Evolutionary conservation across 2,113 vertebrate species (phyloP), one percentile per base, ranked within the genome.

Genomic region (Mesoclemmys tuberculata): DNA sequence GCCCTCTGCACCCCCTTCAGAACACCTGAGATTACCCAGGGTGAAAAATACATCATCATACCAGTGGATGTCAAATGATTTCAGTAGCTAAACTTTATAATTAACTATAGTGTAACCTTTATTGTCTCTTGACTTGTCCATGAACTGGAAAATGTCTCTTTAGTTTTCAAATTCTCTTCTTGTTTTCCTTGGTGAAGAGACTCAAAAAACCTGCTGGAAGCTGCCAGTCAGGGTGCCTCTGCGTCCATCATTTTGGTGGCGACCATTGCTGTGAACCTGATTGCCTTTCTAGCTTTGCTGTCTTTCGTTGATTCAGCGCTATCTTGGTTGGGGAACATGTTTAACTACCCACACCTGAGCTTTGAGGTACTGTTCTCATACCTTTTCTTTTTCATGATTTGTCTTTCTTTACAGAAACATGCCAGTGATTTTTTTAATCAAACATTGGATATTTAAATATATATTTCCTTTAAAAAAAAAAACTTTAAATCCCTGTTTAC

Each of bases 301-400:
- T 97, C 98, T 82, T 99, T 99, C 87, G 3, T 98, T 46, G 98
- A 99, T 41, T 96, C 98, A 4, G 94, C 90, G 27, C 98, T 99
- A 41, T 99, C 99, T 55, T 99, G 99, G 99, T 74, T 99, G 26
- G 99, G 99, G 54, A 98, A 26, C 82, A 97, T 99, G 98, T 98
- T 99, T 51, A 97, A 99, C 96, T 99, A 96, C 86, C 98, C 99
- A 14, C 97, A 99, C 89, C 93, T 99, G 84, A 99, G 97, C 96
- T 99, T 99, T 90, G 98, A 99, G 98, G 99, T 99, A 98, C 85
- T 85, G 52, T 83, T 35, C 77, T 80, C 44, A n/a, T 11, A 55
- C 3, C 6, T 46, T 80, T 77, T 29, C 29, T 6, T 56, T 3
- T 85, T 11, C 3, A 29, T 92, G 90, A 93, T 52, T 4, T 83